Conservation (phyloP, 2,888 invertebrate genomes). For the Megastigmus dorsalis region DNA sequence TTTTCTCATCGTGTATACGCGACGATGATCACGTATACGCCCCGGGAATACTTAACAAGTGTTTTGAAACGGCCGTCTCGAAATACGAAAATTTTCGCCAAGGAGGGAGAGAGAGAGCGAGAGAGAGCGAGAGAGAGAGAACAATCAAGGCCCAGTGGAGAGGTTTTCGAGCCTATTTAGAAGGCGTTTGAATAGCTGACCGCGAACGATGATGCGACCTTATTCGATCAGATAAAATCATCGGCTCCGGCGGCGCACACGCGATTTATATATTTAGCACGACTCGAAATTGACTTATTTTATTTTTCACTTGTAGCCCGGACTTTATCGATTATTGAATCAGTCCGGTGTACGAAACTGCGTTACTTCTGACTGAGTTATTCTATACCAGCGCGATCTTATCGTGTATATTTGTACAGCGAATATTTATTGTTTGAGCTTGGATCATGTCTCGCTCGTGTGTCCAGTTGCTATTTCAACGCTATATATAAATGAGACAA, state of each 20-base stretch:
- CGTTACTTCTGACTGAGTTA: no score
- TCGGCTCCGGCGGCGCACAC: background rate
- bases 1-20: no score
- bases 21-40: no score
- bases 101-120: background rate
- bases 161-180: conserved; percentile 23
- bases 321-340: no score
- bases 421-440: conserved; percentile 18
- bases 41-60: conserved; percentile 10
- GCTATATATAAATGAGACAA: no score
- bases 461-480: no score
- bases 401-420: background rate
- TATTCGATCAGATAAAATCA: background rate
- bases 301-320: no score
- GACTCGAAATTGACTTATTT: conserved; percentile 10
- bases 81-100: conserved; percentile 11
- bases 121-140: background rate
- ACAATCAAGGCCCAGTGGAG: no score
- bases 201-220: background rate
- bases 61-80: background rate
- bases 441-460: no score
- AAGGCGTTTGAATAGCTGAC: conserved; percentile 31
- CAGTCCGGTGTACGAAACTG: no score
- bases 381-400: no score
- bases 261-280: background rate